A percentile compares a stretch with the other conserved stretches of the same genome.
Evolutionary conservation across 2,797 vertebrate species (phyloP).

Genomic region (Xiphorhynchus erythropygius): DNA sequence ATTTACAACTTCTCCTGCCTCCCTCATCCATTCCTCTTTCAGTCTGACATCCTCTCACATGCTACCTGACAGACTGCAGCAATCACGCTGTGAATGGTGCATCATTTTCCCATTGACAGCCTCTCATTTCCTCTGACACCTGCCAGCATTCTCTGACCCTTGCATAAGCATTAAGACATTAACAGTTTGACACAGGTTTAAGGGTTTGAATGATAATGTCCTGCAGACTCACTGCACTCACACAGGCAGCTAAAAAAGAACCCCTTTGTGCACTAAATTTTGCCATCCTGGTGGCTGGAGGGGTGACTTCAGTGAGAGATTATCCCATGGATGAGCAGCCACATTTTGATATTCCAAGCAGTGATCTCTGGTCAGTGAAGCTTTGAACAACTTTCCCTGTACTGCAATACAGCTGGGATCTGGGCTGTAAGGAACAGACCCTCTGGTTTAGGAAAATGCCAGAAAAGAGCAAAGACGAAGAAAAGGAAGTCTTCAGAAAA

Average conservation of each 20-base stretch:
- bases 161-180: constrained; percentile 80
- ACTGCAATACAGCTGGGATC: rapidly evolving
- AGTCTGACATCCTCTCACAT: constrained; percentile 50
- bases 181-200: constrained; percentile 71
- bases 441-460: not conserved
- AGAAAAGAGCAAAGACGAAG: not conserved
- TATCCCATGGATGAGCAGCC: not conserved
- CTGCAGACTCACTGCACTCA: not conserved
- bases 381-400: not conserved
- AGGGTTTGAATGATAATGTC: constrained; percentile 63
- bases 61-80: constrained; percentile 70
- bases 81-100: constrained; percentile 67
- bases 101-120: constrained; percentile 75
- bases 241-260: not conserved
- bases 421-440: not conserved
- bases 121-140: constrained; percentile 76
- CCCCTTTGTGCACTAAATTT: not conserved
- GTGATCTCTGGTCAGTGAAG: not conserved
- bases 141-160: constrained; percentile 72
- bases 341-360: constrained; percentile 6
- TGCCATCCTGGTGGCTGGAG: not conserved
- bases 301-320: not conserved
- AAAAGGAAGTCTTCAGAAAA: not conserved
- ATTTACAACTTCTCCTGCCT: not conserved
- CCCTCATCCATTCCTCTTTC: not conserved